Conservation (phyloP, 2,113 vertebrate genomes). For the Geococcyx californianus region DNA sequence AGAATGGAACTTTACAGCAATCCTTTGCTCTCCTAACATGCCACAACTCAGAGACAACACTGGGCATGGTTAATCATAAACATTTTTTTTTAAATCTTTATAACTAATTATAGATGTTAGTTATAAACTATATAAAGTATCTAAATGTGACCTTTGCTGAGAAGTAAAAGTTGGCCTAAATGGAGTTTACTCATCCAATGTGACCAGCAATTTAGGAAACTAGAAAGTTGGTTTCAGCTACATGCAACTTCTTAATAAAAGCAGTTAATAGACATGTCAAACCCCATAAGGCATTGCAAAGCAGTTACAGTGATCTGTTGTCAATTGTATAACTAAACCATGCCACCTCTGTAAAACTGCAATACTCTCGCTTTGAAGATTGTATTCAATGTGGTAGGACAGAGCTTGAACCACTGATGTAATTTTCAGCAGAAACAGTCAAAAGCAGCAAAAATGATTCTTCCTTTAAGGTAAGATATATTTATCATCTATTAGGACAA, state of each 20-base stretch:
- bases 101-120: not conserved
- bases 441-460: conserved; percentile 39
- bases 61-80: not conserved
- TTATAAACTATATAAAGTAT: too few species aligned
- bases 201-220: not conserved
- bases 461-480: conserved; percentile 38
- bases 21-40: not conserved
- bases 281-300: not conserved
- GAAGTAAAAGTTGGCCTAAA: not conserved
- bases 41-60: not conserved
- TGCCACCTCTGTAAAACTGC: not conserved
- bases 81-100: not conserved
- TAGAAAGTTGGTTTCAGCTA: not conserved
- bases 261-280: not conserved
- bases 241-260: not conserved
- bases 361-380: conserved; percentile 32
- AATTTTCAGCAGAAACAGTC: conserved; percentile 51
- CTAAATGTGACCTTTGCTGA: not conserved
- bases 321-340: not conserved
- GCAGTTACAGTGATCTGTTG: not conserved
- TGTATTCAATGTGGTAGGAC: conserved; percentile 37
- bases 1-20: not conserved
- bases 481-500: conserved; percentile 44
- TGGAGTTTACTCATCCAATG: not conserved
- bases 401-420: conserved; percentile 37